Base-by-base conservation (phyloP, 2,797 vertebrate species). In the Sebastes umbrosus region DNA sequence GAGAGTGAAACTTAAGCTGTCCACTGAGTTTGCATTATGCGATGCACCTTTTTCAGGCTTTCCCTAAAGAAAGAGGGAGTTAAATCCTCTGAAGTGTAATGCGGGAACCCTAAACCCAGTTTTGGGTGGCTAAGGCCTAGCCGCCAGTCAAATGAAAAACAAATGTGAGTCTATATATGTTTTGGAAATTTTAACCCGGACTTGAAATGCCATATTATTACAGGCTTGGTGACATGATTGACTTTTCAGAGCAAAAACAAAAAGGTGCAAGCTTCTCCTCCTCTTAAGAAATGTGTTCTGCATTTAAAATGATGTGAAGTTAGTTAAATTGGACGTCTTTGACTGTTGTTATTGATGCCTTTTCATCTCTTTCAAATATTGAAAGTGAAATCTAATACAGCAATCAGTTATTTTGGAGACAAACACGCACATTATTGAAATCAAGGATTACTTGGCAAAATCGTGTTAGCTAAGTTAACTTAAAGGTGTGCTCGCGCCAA, bases 91-190 rank as follows among this genome's bases (percentile, higher is more conserved):
- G 31, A 85, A 86, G 87, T 82, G 71, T 83, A 87, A 84, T 84
- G 73, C 83, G 91, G 93, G 92, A 96, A 96, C 85, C 83, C 87
- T 87, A 94, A 95, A 91, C 89, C 86, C 74, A 88, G 91, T 94
- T 94, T 94, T 93, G 91, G 93, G 84, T 90, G 95, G 89, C 93
- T 94, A 39, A 93, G 85, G 71, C 86, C 73, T 77, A 90, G 89
- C 88, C 67, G 76, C 85, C 90, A 85, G 89, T 94, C 77, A 96
- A 97, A 97, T 97, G 77, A 95, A 95, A 97, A 97, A 87, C 96
- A 97, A 97, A 97, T 97, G 94, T 96, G 94, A 95, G 92, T 91
- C 92, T 91, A 90, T 85, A 92, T 90, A 73, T 83, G 75, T 84
- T 95, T 88, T 87, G 89, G 88, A 93, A 94, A 93, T 91, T 92